Conservation (phyloP, 2,888 invertebrate species). For the Theretra japonica region DNA sequence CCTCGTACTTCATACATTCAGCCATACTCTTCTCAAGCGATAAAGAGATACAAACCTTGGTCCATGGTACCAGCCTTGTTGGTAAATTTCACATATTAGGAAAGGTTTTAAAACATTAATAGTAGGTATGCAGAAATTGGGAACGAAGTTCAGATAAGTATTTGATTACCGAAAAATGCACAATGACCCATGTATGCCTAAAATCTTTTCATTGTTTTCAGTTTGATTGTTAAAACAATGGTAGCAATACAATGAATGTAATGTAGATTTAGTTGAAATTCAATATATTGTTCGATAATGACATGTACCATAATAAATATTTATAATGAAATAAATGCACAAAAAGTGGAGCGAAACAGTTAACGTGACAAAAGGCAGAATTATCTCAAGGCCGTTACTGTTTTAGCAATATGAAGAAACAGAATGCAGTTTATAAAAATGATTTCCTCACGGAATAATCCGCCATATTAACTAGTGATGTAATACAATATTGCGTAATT, state of each 20-base stretch:
- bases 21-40: neutral
- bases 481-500: slow-evolving; percentile 9
- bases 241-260: too few relatives aligned
- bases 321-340: slow-evolving; percentile 51
- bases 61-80: too few relatives aligned
- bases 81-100: too few relatives aligned
- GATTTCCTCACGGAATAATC: neutral
- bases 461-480: slow-evolving; percentile 19
- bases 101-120: too few relatives aligned
- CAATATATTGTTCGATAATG: neutral
- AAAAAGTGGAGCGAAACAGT: slow-evolving; percentile 63
- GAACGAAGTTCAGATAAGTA: too few relatives aligned
- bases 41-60: too few relatives aligned
- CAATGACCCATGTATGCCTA: too few relatives aligned
- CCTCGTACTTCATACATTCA: neutral
- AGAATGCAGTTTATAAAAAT: slow-evolving; percentile 15
- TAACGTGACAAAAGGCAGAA: slow-evolving; percentile 56
- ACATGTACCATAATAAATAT: slow-evolving; percentile 29
- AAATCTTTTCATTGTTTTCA: too few relatives aligned
- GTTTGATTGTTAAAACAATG: too few relatives aligned
- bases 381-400: slow-evolving; percentile 64
- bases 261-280: too few relatives aligned
- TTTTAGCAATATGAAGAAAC: slow-evolving; percentile 51
- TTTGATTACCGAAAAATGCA: too few relatives aligned
- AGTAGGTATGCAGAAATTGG: too few relatives aligned